Conservation (phyloP, 2,888 invertebrate genomes). For the Cheilosia soror region DNA sequence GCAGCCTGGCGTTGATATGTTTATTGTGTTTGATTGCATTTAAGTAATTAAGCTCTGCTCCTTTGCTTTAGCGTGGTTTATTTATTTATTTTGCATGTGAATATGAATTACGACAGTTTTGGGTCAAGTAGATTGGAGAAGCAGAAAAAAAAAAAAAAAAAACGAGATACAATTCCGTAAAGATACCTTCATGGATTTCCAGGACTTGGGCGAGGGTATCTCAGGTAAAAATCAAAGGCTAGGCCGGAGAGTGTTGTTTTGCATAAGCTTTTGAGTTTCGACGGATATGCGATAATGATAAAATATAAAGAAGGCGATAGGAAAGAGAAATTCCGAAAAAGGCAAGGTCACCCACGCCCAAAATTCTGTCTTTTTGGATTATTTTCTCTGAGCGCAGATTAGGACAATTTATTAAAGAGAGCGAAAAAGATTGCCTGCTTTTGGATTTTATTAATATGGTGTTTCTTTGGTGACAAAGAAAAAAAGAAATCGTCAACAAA, state of each 20-base stretch:
- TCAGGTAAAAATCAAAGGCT: constrained; percentile 48
- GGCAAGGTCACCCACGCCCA: constrained; percentile 46
- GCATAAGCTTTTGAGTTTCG: constrained; percentile 30
- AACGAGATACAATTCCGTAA: not conserved
- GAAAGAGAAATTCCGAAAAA: constrained; percentile 53
- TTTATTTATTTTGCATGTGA: constrained; percentile 63
- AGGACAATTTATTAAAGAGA: constrained; percentile 52
- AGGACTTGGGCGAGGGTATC: constrained; percentile 35
- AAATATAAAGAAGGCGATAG: constrained; percentile 11
- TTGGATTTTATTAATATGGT: not conserved
- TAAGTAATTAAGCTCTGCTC: constrained; percentile 72
- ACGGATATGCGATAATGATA: constrained; percentile 3
- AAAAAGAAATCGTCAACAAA: no score
- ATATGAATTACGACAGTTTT: constrained; percentile 73
- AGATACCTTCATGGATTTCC: constrained; percentile 1
- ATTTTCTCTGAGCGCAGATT: constrained; percentile 36
- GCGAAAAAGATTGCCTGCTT: not conserved
- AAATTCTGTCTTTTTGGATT: constrained; percentile 2
- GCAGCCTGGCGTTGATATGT: constrained; percentile 66
- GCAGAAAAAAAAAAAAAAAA: constrained; percentile 16
- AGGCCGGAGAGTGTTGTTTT: constrained; percentile 30
- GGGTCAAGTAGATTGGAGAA: constrained; percentile 63
- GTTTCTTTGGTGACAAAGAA: no score
- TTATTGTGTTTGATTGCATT: constrained; percentile 75
- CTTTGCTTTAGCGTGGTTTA: constrained; percentile 49